Evolutionary conservation across 2,113 vertebrate species (phyloP).

Genomic region (Heterochromis multidens): DNA sequence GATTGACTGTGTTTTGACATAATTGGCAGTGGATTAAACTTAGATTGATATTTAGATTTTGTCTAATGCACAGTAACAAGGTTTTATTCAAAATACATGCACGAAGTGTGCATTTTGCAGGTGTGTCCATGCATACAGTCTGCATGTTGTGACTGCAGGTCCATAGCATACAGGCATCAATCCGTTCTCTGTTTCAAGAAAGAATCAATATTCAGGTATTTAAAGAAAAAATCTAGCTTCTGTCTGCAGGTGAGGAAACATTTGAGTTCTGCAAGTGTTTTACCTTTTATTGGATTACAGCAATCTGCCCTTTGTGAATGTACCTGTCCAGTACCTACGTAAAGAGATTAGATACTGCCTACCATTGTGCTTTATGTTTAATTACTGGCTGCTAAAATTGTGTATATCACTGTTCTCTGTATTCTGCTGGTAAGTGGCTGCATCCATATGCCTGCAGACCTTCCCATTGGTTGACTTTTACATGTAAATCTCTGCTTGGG

Average conservation of each 20-base stretch:
- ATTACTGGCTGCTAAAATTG: too few relatives aligned
- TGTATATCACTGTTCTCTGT: too few relatives aligned
- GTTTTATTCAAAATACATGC: not conserved
- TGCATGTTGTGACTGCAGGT: not conserved
- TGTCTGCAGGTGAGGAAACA: not conserved
- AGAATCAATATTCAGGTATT: not conserved
- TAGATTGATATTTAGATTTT: not conserved
- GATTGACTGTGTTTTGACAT: rapidly evolving
- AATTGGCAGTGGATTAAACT: not conserved
- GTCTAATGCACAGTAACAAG: not conserved
- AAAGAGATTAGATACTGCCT: too few relatives aligned
- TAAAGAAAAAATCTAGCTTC: not conserved
- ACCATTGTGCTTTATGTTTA: too few relatives aligned
- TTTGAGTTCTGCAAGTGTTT: not conserved
- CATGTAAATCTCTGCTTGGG: too few relatives aligned
- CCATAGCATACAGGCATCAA: not conserved
- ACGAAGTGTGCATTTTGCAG: not conserved
- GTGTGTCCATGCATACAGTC: not conserved
- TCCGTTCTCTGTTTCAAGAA: not conserved
- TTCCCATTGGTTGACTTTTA: too few relatives aligned
- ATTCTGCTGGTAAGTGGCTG: too few relatives aligned
- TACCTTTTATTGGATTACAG: too few relatives aligned
- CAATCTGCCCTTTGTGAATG: too few relatives aligned
- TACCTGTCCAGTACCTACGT: too few relatives aligned
- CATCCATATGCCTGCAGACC: too few relatives aligned